Evolutionary conservation across 2,113 vertebrate species (phyloP).

Genomic region (Columbina picui): DNA sequence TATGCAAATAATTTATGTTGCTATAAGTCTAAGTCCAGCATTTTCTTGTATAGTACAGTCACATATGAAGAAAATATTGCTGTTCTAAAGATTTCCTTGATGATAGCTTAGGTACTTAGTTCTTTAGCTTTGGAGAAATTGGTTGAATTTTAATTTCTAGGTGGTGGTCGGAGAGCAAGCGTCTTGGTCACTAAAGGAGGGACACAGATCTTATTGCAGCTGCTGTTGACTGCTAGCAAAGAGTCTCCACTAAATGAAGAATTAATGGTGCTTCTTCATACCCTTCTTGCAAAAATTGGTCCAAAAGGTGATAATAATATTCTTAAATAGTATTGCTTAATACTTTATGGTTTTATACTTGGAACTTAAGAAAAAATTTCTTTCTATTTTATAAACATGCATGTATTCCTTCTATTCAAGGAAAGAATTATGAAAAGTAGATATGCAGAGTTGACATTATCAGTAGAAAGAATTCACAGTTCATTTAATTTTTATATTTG

Average conservation of each 20-base stretch:
- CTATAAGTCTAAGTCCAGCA: background rate
- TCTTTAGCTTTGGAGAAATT: background rate
- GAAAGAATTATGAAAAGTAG: background rate
- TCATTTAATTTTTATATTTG: background rate
- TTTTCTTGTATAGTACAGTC: background rate
- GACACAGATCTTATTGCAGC: constrained; percentile 88
- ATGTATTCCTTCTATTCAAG: too few relatives aligned
- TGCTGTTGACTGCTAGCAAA: constrained; percentile 86
- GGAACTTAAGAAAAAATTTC: background rate
- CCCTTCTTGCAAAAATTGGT: constrained; percentile 92
- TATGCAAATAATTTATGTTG: background rate
- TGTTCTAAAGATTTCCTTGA: background rate
- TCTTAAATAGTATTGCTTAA: background rate
- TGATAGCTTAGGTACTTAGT: background rate
- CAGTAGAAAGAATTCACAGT: background rate
- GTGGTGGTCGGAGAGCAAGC: constrained; percentile 86
- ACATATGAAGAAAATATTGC: background rate
- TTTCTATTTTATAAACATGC: background rate
- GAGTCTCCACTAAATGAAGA: constrained; percentile 88
- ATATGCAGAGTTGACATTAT: background rate
- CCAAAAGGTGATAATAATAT: constrained; percentile 85
- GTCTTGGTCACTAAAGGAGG: constrained; percentile 92
- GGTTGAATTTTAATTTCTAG: constrained; percentile 69
- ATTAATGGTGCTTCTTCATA: constrained; percentile 92
- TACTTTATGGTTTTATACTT: background rate